Percentiles rank a stretch among this genome's conserved stretches.
Evolutionary conservation across 2,797 vertebrate species (phyloP).

Genomic region (Brachyalestes nurse): DNA sequence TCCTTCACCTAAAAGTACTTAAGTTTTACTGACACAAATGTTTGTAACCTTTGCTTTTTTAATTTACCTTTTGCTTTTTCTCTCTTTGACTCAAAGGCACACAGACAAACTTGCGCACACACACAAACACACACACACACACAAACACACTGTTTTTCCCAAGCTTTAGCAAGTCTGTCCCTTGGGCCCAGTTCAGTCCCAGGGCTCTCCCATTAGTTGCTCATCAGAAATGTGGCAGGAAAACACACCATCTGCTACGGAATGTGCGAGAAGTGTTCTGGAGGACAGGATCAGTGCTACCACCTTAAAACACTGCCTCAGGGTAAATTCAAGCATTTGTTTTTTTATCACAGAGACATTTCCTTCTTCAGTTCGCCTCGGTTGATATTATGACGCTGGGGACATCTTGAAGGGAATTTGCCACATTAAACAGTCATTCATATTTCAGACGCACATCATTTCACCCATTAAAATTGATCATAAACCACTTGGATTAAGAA

Average conservation of each 20-base stretch:
- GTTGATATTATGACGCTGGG: constrained; percentile 1
- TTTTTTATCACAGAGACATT: constrained; percentile 5
- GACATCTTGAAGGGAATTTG: background rate
- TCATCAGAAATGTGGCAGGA: constrained; percentile 45
- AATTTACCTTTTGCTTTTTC: background rate
- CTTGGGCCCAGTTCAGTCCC: constrained; percentile 30
- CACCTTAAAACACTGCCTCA: background rate
- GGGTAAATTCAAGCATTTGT: constrained; percentile 16
- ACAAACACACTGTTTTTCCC: constrained; percentile 28
- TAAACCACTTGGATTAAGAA: constrained; percentile 41
- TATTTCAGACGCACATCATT: background rate
- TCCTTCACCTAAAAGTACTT: too few species aligned
- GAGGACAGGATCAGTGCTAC: constrained; percentile 17
- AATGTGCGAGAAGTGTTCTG: constrained; percentile 29
- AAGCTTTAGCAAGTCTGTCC: constrained; percentile 20
- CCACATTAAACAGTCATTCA: background rate
- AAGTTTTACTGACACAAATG: background rate
- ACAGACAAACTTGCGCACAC: background rate
- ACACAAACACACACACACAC: constrained; percentile 22
- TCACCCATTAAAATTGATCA: background rate
- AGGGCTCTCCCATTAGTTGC: constrained; percentile 37
- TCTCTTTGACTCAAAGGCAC: background rate
- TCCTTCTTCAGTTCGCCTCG: background rate
- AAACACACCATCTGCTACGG: constrained; percentile 49
- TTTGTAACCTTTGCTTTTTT: background rate